Base-by-base conservation (phyloP, 1,140 invertebrate species). In the Ectropis grisescens region DNA sequence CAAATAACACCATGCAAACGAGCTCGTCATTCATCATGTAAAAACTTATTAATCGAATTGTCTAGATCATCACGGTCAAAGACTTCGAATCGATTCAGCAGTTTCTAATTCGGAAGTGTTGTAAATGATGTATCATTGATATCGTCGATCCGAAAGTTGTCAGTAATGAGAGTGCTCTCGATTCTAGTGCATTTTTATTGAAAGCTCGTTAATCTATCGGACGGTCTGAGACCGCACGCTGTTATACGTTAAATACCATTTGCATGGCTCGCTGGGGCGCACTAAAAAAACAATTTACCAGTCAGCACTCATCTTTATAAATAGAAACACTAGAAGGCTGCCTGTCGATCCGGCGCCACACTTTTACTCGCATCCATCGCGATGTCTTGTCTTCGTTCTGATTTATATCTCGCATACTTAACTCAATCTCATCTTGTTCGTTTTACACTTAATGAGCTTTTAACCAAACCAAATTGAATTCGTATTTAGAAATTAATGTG, bases 311-410 rank as follows among this genome's bases (percentile, higher is more conserved):
- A 55, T 52, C 44, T 53, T 59, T 53, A 61, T 54, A 55, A 58
- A 62, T 61, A 61, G 48, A 59, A 56, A 52, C 54, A 37, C 31
- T 38, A 44, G 43, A 52, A 44, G 42, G 34, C 48, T 65, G 49
- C 52, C 51, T 65, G 49, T 54, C 51, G 57, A 65, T 65, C 64
- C 27, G 43, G 55, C 61, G 56, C 66, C 55, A 66, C 64, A 68
- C 64, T 76, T 71, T 69, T 72, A 65, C 61, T 67, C 47, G 42
- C 54, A 54, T 55, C 45, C 44, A 60, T 53, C 51, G 41, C 45
- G 47, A 56, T 57, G 48, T 42, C 49, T 49, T 53, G 41, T 49
- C 36, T 51, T 46, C 37, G 40, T 50, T 61, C 47, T 64, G 48
- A 65, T 67, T 59, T 60, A 50, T 61, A 61, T 60, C 54, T 66